Percentiles rank a stretch among this genome's conserved stretches.
These are phyloP conservation scores for Ophion costatus DNA, from an alignment of 2,888 invertebrate species.

Conservation along the genomic window DNA sequence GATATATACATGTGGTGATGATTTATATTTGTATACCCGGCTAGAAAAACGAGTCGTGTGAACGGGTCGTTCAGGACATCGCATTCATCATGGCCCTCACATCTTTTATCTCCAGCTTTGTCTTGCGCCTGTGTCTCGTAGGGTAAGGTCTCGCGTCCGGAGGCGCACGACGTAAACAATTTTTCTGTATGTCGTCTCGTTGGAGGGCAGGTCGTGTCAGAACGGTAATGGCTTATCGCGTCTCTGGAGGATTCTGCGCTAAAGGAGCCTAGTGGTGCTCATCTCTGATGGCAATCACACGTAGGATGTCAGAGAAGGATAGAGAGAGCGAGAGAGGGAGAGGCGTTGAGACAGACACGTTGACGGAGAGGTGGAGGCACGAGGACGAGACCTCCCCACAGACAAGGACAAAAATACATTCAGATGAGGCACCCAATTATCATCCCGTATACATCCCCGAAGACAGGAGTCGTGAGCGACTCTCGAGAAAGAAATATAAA, in stretches of 20 bases:
- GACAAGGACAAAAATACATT: conserved; percentile 35
- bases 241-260: conserved; percentile 14
- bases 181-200: neutral
- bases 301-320: neutral
- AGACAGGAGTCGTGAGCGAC: conserved; percentile 27
- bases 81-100: too few species aligned
- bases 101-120: too few species aligned
- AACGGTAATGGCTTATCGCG: neutral
- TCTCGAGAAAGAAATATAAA: conserved; percentile 36
- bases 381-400: neutral
- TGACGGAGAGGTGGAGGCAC: neutral
- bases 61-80: too few species aligned
- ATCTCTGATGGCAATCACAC: conserved; percentile 22
- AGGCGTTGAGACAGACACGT: neutral
- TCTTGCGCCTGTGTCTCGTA: neutral
- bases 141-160: too few species aligned
- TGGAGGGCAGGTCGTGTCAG: neutral
- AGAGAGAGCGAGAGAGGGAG: conserved; percentile 1
- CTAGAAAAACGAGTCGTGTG: too few species aligned
- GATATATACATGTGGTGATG: too few species aligned
- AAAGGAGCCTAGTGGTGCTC: conserved; percentile 15
- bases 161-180: neutral
- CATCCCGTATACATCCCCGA: conserved; percentile 40
- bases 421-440: conserved; percentile 47
- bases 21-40: too few species aligned